Evolutionary conservation across 2,113 vertebrate species (phyloP).

Genomic region (Gobiocypris rarus): DNA sequence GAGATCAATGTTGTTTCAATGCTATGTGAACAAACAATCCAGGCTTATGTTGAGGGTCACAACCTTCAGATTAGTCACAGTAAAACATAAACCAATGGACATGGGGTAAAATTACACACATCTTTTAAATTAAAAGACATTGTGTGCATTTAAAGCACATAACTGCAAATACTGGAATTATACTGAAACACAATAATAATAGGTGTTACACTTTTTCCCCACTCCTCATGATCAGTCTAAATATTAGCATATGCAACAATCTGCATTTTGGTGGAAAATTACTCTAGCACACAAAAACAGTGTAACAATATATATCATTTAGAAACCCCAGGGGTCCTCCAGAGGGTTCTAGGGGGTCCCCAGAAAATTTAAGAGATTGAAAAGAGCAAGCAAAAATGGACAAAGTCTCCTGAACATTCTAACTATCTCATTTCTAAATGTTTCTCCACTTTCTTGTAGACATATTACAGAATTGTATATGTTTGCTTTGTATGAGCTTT

Average conservation of each 20-base stretch:
- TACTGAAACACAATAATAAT: neutral
- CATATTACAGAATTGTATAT: too few relatives aligned
- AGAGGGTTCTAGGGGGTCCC: too few relatives aligned
- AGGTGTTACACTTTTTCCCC: neutral
- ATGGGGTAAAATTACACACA: conserved; percentile 6
- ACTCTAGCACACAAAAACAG: neutral
- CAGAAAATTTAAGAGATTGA: too few relatives aligned
- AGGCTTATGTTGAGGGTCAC: conserved; percentile 17
- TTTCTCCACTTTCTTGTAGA: too few relatives aligned
- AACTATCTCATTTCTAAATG: too few relatives aligned
- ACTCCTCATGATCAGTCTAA: neutral
- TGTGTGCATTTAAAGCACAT: neutral
- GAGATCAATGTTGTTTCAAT: neutral
- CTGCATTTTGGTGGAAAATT: neutral
- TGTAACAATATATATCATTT: conserved; percentile 60
- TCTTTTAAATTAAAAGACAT: neutral
- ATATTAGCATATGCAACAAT: neutral
- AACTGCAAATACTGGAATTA: neutral
- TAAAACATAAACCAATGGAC: neutral
- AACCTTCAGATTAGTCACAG: conserved; percentile 12
- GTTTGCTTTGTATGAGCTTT: too few relatives aligned
- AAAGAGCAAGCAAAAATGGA: too few relatives aligned
- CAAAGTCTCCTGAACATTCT: too few relatives aligned
- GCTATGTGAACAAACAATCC: neutral
- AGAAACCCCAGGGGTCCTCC: too few relatives aligned